phyloP scores from a whole-genome alignment of 2,888 invertebrate genomes.

The Cephus runcator region DNA sequence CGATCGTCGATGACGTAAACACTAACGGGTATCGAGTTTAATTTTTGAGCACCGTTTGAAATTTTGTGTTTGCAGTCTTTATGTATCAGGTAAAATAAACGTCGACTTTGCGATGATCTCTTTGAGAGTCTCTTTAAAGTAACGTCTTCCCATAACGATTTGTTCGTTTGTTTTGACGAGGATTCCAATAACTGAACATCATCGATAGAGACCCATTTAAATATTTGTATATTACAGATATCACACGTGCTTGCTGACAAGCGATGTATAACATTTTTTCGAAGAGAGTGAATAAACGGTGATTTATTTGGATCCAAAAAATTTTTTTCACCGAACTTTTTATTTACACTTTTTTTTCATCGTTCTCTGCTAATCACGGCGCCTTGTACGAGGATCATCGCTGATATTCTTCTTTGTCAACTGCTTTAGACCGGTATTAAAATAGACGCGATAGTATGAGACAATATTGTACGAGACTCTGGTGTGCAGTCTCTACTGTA shows the following conservation, averaged over 20 bases:
- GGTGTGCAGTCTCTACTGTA: not conserved
- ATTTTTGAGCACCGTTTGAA: not conserved
- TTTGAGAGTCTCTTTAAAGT: not conserved
- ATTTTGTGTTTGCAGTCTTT: not conserved
- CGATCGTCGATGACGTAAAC: not conserved
- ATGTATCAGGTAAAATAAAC: not conserved
- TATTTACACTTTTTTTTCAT: not conserved
- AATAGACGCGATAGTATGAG: not conserved
- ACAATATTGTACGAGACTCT: not conserved
- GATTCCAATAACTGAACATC: no score
- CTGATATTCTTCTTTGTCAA: not conserved
- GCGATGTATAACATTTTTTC: not conserved
- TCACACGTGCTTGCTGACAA: not conserved
- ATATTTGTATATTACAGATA: not conserved
- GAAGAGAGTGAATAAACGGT: no score
- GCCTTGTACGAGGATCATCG: not conserved
- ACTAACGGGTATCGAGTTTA: not conserved
- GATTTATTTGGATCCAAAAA: no score
- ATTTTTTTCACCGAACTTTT: not conserved
- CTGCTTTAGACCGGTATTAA: not conserved
- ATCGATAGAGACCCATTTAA: not conserved
- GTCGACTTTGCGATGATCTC: not conserved
- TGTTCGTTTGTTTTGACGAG: no score
- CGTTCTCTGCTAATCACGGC: no score
- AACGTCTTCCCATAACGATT: no score